A percentile compares a stretch with the other conserved stretches of the same genome.
phyloP scores from a whole-genome alignment of 2,797 vertebrate genomes.

The Telmatherina bonti region DNA sequence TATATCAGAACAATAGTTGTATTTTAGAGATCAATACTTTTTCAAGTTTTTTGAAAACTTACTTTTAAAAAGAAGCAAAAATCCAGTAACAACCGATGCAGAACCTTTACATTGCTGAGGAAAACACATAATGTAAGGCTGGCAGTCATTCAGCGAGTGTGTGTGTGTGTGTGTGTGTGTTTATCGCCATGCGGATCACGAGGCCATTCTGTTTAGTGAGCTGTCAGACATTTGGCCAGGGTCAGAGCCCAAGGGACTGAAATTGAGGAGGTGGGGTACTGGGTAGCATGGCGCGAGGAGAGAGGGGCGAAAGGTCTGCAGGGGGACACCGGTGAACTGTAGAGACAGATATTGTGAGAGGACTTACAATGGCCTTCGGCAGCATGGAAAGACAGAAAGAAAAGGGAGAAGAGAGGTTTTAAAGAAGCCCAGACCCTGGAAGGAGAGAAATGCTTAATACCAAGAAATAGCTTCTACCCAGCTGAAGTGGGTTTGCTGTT shows the following conservation, averaged over 20 bases:
- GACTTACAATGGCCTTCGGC: constrained; percentile 68
- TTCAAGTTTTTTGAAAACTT: constrained; percentile 18
- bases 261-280: constrained; percentile 1
- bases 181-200: constrained; percentile 77
- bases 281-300: constrained; percentile 17
- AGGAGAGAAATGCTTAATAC: constrained; percentile 54
- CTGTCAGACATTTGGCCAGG: constrained; percentile 75
- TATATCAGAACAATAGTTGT: constrained; percentile 35
- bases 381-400: constrained; percentile 12
- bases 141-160: constrained; percentile 23
- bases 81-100: constrained; percentile 38
- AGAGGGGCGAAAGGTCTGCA: constrained; percentile 49
- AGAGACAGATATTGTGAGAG: constrained; percentile 69
- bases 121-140: constrained; percentile 28
- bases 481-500: background rate
- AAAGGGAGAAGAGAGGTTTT: constrained; percentile 12
- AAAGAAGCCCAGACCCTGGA: constrained; percentile 45
- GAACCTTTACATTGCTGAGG: constrained; percentile 21
- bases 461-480: constrained; percentile 43
- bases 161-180: constrained; percentile 22
- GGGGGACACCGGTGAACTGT: constrained; percentile 66
- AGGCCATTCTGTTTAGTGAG: constrained; percentile 71
- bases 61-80: constrained; percentile 17
- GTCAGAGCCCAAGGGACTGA: constrained; percentile 68
- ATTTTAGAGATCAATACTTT: constrained; percentile 42